These are phyloP conservation scores for Epinephelus moara DNA, from an alignment of 2,113 vertebrate genomes.

Conservation along the genomic window DNA sequence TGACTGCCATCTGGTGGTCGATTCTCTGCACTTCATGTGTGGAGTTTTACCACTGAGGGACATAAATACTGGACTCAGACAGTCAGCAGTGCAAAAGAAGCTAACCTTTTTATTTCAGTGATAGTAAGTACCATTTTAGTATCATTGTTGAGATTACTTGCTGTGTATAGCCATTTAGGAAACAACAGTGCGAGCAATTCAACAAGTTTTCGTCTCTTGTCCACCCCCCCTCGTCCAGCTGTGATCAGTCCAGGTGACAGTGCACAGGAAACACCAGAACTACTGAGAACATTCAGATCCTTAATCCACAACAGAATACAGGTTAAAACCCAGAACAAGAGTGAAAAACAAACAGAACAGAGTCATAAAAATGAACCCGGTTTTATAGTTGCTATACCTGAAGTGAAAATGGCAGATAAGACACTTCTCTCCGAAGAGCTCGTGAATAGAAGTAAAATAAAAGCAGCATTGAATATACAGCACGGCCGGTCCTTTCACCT, in stretches of 20 bases:
- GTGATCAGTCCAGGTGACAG: slow-evolving; percentile 17
- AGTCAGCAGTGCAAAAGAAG: slow-evolving; percentile 64
- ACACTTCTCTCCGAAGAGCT: slow-evolving; percentile 58
- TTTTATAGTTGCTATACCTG: slow-evolving; percentile 33
- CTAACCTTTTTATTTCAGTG: slow-evolving; percentile 70
- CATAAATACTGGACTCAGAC: slow-evolving; percentile 7
- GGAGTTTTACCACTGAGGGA: background rate
- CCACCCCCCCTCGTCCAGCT: background rate
- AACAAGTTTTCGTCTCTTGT: slow-evolving; percentile 16
- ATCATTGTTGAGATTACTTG: slow-evolving; percentile 41
- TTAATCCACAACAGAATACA: slow-evolving; percentile 37
- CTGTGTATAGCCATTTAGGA: slow-evolving; percentile 28
- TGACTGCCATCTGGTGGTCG: slow-evolving; percentile 25
- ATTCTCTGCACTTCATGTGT: background rate
- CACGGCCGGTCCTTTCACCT: slow-evolving; percentile 13
- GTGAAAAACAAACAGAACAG: background rate
- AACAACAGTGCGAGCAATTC: slow-evolving; percentile 23
- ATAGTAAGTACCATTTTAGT: slow-evolving; percentile 64
- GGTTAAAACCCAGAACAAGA: slow-evolving; percentile 30
- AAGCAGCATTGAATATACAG: slow-evolving; percentile 44
- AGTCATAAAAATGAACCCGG: slow-evolving; percentile 21
- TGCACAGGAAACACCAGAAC: slow-evolving; percentile 17
- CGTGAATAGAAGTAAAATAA: slow-evolving; percentile 39
- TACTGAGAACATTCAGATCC: slow-evolving; percentile 44
- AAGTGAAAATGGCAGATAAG: slow-evolving; percentile 64